Evolutionary conservation across 1,140 invertebrate genomes (phyloP), one percentile per base, ranked within the genome.

Genomic region (Rhysida immarginata): DNA sequence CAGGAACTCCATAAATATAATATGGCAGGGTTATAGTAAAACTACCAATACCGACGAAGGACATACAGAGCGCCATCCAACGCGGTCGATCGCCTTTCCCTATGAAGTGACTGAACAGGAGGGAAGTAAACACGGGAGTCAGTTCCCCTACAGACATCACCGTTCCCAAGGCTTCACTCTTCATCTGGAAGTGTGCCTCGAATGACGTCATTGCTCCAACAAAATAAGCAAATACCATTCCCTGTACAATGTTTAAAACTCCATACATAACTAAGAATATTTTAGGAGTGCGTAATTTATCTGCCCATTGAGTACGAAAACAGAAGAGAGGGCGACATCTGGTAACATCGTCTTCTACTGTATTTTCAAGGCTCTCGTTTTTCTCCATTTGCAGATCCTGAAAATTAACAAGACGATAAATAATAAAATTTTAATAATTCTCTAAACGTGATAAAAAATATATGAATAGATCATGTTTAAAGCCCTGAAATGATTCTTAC

Each of bases 131-230:
- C 2, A 62, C 53, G 11, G 61, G 60, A 1, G 58, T 60, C 13
- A 62, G 5, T 51, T 62, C 61, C 20, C 61, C 58, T 16, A 62
- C 23, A 2, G 57, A 53, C 5, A 62, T 43, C 5, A 62, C 42
- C 2, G 58, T 8, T 3, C 60, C 61, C 14, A 59, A 51, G 18
- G 56, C 41, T 29, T 60, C 49, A 16, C 61, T 62, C 24, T 46
- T 45, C 18, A 62, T 53, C 41, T 62, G 61, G 46, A 62, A 62
- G 26, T 62, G 61, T 20, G 55, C 52, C 49, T 62, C 61, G 25
- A 62, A 14, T 16, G 61, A 62, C 16, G 61, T 60, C 25, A 51
- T 29, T 20, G 57, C 54, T 18, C 58, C 61, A 18, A 62, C 53
- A 26, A 62, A 26, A 51, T 62, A 62, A 16, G 60, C 45, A 16